Conservation (phyloP, 2,113 vertebrate species). For the Pan paniscus region DNA sequence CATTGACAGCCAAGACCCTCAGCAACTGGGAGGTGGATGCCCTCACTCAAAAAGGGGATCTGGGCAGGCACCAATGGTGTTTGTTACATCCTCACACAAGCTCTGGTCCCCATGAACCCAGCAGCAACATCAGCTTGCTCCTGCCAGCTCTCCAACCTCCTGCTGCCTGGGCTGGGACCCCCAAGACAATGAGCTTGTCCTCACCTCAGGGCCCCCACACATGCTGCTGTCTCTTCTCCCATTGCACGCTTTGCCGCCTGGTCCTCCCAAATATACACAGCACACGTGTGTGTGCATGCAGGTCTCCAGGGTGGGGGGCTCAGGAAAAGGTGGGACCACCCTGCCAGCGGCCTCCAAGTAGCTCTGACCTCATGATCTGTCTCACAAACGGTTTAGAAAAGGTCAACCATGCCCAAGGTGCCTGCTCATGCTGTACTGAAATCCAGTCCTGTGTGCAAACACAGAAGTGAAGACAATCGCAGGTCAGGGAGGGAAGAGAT, state of each 20-base stretch:
- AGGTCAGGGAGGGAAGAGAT: background rate
- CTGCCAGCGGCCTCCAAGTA: background rate
- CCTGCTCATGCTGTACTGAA: background rate
- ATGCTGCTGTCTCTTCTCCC: background rate
- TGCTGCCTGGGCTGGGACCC: background rate
- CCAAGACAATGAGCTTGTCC: rapidly evolving
- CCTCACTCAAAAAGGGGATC: too few relatives aligned
- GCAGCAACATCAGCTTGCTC: background rate
- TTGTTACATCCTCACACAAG: too few relatives aligned
- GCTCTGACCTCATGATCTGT: background rate
- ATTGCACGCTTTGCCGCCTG: rapidly evolving
- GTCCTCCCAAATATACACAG: background rate
- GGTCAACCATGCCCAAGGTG: too few relatives aligned
- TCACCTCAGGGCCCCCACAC: background rate
- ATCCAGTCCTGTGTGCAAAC: background rate
- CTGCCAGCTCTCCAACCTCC: background rate
- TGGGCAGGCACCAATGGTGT: background rate
- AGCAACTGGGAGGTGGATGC: rapidly evolving
- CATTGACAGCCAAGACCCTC: background rate
- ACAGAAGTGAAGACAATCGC: rapidly evolving
- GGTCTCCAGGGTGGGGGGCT: background rate
- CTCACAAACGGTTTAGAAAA: background rate
- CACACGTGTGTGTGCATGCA: rapidly evolving
- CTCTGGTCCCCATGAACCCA: background rate
- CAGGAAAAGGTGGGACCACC: rapidly evolving